These are phyloP conservation scores for Patella ulyssiponensis DNA, from an alignment of 2,888 invertebrate genomes.

Conservation along the genomic window DNA sequence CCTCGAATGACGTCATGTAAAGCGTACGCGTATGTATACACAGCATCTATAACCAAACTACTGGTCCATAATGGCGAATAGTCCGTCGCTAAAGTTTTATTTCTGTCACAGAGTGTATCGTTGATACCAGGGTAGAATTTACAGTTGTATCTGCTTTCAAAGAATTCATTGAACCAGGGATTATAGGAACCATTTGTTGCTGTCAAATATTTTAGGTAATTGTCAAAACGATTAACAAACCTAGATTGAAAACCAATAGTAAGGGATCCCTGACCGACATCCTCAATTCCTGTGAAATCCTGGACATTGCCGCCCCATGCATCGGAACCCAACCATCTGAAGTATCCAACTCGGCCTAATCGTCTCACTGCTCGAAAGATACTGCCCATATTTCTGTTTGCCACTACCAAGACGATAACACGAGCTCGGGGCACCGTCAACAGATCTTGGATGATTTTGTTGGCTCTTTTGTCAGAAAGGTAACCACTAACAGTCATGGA, in stretches of 20 bases:
- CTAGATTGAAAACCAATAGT: conserved; percentile 36
- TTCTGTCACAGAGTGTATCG: background rate
- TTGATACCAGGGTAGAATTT: background rate
- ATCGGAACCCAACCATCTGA: conserved; percentile 50
- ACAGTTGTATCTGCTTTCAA: conserved; percentile 11
- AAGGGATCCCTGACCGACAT: conserved; percentile 37
- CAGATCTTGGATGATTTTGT: no score
- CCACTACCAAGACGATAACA: no score
- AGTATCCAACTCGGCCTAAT: conserved; percentile 3
- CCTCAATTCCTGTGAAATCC: conserved; percentile 37
- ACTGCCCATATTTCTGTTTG: no score
- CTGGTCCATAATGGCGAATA: conserved; percentile 37
- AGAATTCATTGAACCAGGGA: conserved; percentile 25
- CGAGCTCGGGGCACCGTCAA: no score
- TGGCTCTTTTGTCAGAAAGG: no score
- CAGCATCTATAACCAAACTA: conserved; percentile 38
- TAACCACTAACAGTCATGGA: no score
- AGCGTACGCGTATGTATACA: conserved; percentile 41
- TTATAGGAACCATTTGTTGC: conserved; percentile 8
- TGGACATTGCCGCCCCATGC: conserved; percentile 43
- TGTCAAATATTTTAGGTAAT: conserved; percentile 15
- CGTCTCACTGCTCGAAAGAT: no score
- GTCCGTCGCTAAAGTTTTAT: background rate
- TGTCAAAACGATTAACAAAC: conserved; percentile 20
- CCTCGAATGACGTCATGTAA: conserved; percentile 27